Conservation (phyloP, 2,797 vertebrate genomes). For the Danio kyathit region DNA sequence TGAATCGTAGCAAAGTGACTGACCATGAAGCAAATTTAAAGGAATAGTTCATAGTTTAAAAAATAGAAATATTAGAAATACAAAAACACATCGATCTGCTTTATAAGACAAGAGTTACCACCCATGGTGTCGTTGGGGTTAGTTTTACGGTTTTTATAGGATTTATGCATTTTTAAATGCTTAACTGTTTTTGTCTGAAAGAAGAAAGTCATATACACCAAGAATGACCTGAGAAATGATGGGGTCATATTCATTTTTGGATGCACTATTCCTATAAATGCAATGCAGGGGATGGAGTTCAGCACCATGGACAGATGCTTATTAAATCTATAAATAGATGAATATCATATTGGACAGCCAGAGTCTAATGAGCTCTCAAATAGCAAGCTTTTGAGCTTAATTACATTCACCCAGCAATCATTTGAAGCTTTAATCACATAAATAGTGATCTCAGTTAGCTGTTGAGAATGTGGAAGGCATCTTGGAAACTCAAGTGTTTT, state of each 20-base stretch:
- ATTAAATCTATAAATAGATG: neutral
- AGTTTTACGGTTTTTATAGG: too few species aligned
- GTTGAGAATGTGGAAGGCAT: neutral
- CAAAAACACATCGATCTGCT: too few species aligned
- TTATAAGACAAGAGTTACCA: too few species aligned
- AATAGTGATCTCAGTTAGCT: neutral
- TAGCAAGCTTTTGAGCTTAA: neutral
- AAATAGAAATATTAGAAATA: too few species aligned
- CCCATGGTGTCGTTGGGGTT: too few species aligned
- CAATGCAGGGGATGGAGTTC: slow-evolving; percentile 14
- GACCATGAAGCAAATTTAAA: neutral
- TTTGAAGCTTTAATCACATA: slow-evolving; percentile 7
- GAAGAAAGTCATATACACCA: too few species aligned
- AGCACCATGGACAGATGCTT: slow-evolving; percentile 51
- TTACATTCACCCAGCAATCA: neutral
- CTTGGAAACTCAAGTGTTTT: slow-evolving; percentile 5
- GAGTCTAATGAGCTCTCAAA: neutral
- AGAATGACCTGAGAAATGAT: too few species aligned
- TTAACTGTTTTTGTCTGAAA: too few species aligned
- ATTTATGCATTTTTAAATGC: too few species aligned
- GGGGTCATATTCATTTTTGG: neutral
- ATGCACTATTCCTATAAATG: neutral
- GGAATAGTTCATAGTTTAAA: too few species aligned
- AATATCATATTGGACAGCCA: neutral
- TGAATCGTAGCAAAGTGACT: neutral